Base-by-base conservation (phyloP, 2,888 invertebrate genomes). In the Coelinius sp. region DNA sequence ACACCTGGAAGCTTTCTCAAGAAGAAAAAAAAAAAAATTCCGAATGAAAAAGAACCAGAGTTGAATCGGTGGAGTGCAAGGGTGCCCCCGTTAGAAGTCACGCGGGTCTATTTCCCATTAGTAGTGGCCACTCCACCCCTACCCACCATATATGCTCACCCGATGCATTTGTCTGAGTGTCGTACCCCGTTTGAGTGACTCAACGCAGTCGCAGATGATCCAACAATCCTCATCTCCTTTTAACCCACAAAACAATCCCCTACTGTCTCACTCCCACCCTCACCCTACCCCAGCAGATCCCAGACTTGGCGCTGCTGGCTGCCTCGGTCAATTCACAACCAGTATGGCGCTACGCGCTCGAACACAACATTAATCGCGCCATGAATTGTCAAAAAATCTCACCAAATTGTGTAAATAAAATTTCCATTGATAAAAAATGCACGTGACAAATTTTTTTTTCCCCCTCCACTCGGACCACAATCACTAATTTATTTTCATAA, bases 341-440 rank as follows among this genome's bases (percentile, higher is more conserved):
- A 87, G 86, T 86, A 85, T 86, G 86, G 85, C 87, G 84, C 84
- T 84, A 82, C 83, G 85, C 85, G 85, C 83, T 84, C 81, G 76
- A 78, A 78, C 81, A 82, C 82, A 74, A 76, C 76, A 81, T 76
- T 77, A 77, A 78, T 77, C 70, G 70, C 74, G 74, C 76, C 65
- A 79, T 78, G 75, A 71, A 71, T 64, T 69, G 63, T 65, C 70
- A n/a, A n/a, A n/a, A n/a, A n/a, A n/a, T n/a, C n/a, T n/a, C n/a
- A n/a, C 63, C 69, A n/a, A 71, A 74, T 67, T 70, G 4, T 62
- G 68, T 74, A 70, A 74, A 72, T 77, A 76, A 52, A 70, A 56
- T 74, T 49, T 59, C 73, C 74, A 71, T 73, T 68, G 71, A 31
- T 31, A 31, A 31, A 4, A n/a, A 41, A 20, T 14, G 46, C 7